Evolutionary conservation across 1,140 invertebrate species (phyloP).

Genomic region (Micrasema longulum): DNA sequence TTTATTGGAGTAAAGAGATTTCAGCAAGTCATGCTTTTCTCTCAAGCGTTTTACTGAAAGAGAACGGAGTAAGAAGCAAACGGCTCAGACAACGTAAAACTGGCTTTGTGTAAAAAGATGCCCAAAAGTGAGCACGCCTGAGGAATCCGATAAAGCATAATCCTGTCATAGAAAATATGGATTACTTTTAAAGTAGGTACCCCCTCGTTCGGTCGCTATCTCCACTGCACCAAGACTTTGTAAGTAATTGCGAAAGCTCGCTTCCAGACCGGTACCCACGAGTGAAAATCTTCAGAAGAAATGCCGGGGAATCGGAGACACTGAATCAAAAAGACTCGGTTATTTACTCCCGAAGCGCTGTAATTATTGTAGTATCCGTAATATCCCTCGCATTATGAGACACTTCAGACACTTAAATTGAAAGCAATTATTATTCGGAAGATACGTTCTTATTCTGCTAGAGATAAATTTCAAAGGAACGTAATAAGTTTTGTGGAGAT

Average conservation of each 20-base stretch:
- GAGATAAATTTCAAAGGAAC: too few species aligned
- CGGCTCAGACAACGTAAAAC: constrained; percentile 40
- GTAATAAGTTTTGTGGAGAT: too few species aligned
- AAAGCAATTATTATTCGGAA: too few species aligned
- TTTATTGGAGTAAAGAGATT: not conserved
- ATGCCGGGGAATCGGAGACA: constrained; percentile 1
- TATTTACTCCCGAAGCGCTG: too few species aligned
- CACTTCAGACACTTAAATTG: too few species aligned
- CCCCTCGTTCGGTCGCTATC: constrained; percentile 34
- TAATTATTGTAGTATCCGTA: too few species aligned
- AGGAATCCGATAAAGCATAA: constrained; percentile 53
- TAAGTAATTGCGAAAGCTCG: constrained; percentile 47
- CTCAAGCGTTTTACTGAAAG: constrained; percentile 2
- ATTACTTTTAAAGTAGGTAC: constrained; percentile 49
- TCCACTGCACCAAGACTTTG: constrained; percentile 45
- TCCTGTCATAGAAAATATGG: constrained; percentile 54
- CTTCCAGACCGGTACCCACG: not conserved
- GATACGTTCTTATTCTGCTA: too few species aligned
- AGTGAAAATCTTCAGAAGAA: not conserved
- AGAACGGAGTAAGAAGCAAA: constrained; percentile 13
- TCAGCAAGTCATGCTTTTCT: constrained; percentile 1
- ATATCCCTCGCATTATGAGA: too few species aligned
- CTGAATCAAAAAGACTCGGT: constrained; percentile 14
- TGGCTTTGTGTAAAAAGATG: constrained; percentile 46
- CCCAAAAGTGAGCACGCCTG: constrained; percentile 49